Evolutionary conservation across 2,888 invertebrate genomes (phyloP).

Genomic region (Stenodera caucasica): DNA sequence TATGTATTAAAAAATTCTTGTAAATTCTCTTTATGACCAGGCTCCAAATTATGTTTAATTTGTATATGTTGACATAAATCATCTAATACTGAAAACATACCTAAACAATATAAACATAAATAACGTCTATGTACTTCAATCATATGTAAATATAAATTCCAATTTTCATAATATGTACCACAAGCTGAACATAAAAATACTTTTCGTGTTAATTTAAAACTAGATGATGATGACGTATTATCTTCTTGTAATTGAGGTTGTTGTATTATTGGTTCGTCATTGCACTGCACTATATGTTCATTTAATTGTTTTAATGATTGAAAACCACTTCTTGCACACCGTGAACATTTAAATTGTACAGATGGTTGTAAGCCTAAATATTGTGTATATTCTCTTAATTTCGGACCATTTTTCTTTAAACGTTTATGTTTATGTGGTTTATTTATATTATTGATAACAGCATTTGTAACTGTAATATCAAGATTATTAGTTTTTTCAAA

Average conservation of each 20-base stretch:
- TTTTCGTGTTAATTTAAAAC: slow-evolving; percentile 71
- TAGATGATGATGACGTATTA: slow-evolving; percentile 48
- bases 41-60: slow-evolving; percentile 76
- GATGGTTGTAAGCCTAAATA: slow-evolving; percentile 72
- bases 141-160: slow-evolving; percentile 85
- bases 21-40: slow-evolving; percentile 67
- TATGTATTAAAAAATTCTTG: slow-evolving; percentile 69
- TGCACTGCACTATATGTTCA: slow-evolving; percentile 69
- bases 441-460: background rate
- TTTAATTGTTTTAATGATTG: slow-evolving; percentile 68
- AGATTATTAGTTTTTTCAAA: slow-evolving; percentile 22
- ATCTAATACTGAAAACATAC: slow-evolving; percentile 79
- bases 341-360: slow-evolving; percentile 73
- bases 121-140: slow-evolving; percentile 78
- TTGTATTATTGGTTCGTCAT: slow-evolving; percentile 38
- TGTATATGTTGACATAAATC: slow-evolving; percentile 76
- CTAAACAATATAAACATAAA: slow-evolving; percentile 81
- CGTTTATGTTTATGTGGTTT: slow-evolving; percentile 28
- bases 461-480: slow-evolving; percentile 11
- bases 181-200: slow-evolving; percentile 82
- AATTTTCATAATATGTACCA: slow-evolving; percentile 82
- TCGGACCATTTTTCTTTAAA: slow-evolving; percentile 46
- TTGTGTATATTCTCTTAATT: slow-evolving; percentile 66
- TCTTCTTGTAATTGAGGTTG: slow-evolving; percentile 26
- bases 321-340: slow-evolving; percentile 71